Conservation (phyloP, 2,888 invertebrate genomes). For the Strigamia transsilvanica region DNA sequence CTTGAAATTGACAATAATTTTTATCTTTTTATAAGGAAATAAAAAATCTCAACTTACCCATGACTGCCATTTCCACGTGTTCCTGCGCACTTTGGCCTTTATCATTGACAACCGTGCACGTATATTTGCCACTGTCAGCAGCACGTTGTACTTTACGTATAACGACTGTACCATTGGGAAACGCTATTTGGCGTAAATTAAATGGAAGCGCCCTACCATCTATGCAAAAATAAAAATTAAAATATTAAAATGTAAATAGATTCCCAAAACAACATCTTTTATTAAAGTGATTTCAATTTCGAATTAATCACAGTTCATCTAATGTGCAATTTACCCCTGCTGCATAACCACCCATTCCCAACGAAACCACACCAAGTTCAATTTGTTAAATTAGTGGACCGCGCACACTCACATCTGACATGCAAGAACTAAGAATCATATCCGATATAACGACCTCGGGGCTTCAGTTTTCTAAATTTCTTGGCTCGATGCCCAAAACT, state of each 20-base stretch:
- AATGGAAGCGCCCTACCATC: slow-evolving; percentile 86
- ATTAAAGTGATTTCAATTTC: neutral
- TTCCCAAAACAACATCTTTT: neutral
- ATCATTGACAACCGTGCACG: slow-evolving; percentile 90
- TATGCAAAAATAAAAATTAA: slow-evolving; percentile 59
- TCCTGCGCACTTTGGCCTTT: slow-evolving; percentile 89
- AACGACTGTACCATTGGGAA: slow-evolving; percentile 89
- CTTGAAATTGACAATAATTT: neutral
- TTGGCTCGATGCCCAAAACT: slow-evolving; percentile 12
- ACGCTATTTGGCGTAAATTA: slow-evolving; percentile 93
- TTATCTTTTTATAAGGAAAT: neutral
- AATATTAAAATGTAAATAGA: neutral
- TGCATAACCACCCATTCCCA: neutral
- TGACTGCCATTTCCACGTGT: slow-evolving; percentile 90
- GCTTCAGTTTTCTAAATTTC: slow-evolving; percentile 32
- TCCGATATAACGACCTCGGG: slow-evolving; percentile 14
- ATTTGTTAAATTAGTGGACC: slow-evolving; percentile 46
- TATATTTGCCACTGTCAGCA: slow-evolving; percentile 93
- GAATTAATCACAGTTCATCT: slow-evolving; percentile 24
- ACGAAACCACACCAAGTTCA: slow-evolving; percentile 36
- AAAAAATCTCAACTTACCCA: slow-evolving; percentile 73
- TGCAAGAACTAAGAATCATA: slow-evolving; percentile 15
- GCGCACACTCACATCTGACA: slow-evolving; percentile 31
- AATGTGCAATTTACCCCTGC: slow-evolving; percentile 11
- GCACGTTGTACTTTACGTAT: slow-evolving; percentile 92